phyloP scores from a whole-genome alignment of 2,888 invertebrate species.

The Heliconius ethilla region DNA sequence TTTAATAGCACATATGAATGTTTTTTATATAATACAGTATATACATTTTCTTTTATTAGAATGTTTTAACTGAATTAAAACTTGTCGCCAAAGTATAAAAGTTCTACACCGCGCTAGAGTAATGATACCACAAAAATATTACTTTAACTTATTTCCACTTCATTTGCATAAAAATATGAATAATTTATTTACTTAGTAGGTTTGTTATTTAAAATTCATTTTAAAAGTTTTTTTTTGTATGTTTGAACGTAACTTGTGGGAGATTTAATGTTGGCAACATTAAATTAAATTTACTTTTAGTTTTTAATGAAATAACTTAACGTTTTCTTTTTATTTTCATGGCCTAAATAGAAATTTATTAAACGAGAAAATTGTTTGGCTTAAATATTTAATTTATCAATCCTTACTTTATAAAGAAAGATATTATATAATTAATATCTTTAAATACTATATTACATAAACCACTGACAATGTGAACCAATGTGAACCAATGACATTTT shows the following conservation, averaged over 20 bases:
- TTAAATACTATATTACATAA: too few relatives aligned
- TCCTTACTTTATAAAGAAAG: too few relatives aligned
- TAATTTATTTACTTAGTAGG: constrained; percentile 22
- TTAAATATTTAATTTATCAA: neutral
- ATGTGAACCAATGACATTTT: neutral
- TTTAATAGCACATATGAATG: neutral
- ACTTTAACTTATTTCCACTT: constrained; percentile 19
- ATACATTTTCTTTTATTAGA: neutral
- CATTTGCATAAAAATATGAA: constrained; percentile 20
- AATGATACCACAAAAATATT: constrained; percentile 19
- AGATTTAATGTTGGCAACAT: neutral
- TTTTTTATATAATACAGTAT: neutral
- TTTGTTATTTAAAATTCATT: constrained; percentile 10
- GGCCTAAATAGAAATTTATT: neutral
- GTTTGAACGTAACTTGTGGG: neutral
- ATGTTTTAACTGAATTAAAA: constrained; percentile 15
- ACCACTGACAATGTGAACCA: too few relatives aligned
- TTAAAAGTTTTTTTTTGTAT: constrained; percentile 13
- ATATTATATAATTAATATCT: too few relatives aligned
- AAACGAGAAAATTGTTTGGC: neutral
- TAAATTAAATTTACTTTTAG: constrained; percentile 5
- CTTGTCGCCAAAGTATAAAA: constrained; percentile 21
- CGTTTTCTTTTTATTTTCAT: neutral
- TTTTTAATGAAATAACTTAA: neutral
- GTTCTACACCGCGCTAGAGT: constrained; percentile 12